These are phyloP conservation scores for Neoascia interrupta DNA, from an alignment of 2,888 invertebrate genomes.

Conservation along the genomic window DNA sequence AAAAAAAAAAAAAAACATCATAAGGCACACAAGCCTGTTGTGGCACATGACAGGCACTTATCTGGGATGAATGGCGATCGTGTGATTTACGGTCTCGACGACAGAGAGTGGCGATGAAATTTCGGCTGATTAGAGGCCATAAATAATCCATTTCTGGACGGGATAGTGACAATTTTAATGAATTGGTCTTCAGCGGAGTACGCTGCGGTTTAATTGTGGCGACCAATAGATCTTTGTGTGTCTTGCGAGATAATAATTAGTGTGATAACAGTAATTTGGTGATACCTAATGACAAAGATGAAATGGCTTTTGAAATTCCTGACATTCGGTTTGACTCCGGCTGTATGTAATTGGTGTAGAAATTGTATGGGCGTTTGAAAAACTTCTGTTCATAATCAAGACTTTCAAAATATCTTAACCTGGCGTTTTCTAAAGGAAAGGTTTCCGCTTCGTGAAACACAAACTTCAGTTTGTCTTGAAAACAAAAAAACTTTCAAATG, in stretches of 20 bases:
- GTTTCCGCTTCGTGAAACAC: too few relatives aligned
- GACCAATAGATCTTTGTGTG: slow-evolving; percentile 15
- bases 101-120: slow-evolving; percentile 52
- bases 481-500: too few relatives aligned
- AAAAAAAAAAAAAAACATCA: too few relatives aligned
- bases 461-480: too few relatives aligned
- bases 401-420: too few relatives aligned
- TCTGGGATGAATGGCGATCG: slow-evolving; percentile 60
- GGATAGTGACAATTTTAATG: slow-evolving; percentile 66
- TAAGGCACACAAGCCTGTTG: slow-evolving; percentile 7
- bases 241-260: slow-evolving; percentile 38
- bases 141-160: slow-evolving; percentile 52
- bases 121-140: slow-evolving; percentile 63
- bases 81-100: slow-evolving; percentile 60
- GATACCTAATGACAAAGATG: too few relatives aligned
- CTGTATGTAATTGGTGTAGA: neutral
- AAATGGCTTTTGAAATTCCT: too few relatives aligned
- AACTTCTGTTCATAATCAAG: too few relatives aligned
- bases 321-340: neutral
- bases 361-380: too few relatives aligned
- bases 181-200: slow-evolving; percentile 57
- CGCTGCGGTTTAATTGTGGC: slow-evolving; percentile 15
- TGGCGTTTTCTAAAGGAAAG: too few relatives aligned
- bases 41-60: slow-evolving; percentile 54
- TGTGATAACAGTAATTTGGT: slow-evolving; percentile 50